Percentiles rank a stretch among this genome's conserved stretches.
These are phyloP conservation scores for Ibycter americanus DNA, from an alignment of 2,797 vertebrate species.

Conservation along the genomic window DNA sequence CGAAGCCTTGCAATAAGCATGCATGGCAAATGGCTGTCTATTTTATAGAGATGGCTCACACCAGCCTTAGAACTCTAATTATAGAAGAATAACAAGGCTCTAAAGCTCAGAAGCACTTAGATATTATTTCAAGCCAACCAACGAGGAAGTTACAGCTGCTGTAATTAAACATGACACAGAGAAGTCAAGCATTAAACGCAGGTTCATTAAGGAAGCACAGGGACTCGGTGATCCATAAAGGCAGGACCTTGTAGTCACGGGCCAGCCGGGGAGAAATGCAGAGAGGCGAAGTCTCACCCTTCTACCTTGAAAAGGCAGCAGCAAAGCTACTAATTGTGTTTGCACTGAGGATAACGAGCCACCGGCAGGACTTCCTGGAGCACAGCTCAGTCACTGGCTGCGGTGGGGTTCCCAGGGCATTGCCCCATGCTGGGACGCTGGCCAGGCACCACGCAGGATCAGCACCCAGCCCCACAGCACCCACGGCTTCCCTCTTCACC, in stretches of 20 bases:
- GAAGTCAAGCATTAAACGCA: slow-evolving; percentile 69
- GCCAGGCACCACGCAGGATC: background rate
- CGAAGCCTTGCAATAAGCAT: background rate
- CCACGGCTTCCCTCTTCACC: background rate
- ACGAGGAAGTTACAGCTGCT: slow-evolving; percentile 63
- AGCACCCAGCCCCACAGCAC: background rate
- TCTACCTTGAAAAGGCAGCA: background rate
- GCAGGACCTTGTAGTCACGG: slow-evolving; percentile 34
- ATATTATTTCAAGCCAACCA: slow-evolving; percentile 61
- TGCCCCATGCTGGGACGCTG: accelerated
- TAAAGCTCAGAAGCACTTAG: slow-evolving; percentile 62
- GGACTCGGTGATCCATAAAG: slow-evolving; percentile 58
- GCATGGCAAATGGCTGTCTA: background rate
- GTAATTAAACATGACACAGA: slow-evolving; percentile 69
- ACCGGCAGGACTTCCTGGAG: background rate
- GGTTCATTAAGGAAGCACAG: slow-evolving; percentile 58
- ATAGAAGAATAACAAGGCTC: slow-evolving; percentile 61
- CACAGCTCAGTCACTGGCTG: background rate
- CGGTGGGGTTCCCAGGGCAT: background rate
- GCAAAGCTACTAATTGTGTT: slow-evolving; percentile 1
- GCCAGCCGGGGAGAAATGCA: background rate
- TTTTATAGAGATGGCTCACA: background rate
- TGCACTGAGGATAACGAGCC: background rate
- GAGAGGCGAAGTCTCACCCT: background rate
- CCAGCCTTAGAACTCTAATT: slow-evolving; percentile 64